Conservation (phyloP, 2,888 invertebrate species). For the Autographa gamma region DNA sequence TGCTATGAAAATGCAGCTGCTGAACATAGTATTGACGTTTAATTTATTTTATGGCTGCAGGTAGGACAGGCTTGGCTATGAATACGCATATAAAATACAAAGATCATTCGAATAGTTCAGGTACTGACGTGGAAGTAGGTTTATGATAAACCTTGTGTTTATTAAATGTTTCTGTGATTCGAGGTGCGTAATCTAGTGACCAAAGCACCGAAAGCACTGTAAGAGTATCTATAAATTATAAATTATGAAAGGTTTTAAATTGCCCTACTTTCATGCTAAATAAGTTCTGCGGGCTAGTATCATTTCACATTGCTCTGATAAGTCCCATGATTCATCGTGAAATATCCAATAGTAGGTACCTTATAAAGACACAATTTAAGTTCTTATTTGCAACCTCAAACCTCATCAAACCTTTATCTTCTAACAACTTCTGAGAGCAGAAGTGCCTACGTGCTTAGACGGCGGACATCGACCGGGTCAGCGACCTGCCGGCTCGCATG, state of each 20-base stretch:
- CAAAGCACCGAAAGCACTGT: no score
- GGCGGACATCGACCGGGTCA: constrained; percentile 63
- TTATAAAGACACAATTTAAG: no score
- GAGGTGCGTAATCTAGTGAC: no score
- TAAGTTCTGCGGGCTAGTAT: no score
- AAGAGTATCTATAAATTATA: no score
- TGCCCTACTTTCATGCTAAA: no score
- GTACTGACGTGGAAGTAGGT: background rate
- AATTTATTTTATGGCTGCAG: constrained; percentile 4
- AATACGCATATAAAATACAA: background rate
- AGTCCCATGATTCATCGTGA: no score
- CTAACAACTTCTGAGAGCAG: constrained; percentile 33
- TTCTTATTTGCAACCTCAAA: background rate
- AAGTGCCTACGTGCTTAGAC: constrained; percentile 42
- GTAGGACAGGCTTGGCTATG: background rate
- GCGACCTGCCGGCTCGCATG: constrained; percentile 73
- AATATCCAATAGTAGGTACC: no score
- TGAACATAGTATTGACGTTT: background rate
- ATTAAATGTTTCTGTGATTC: no score
- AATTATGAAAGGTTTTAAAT: no score
- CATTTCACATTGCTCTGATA: no score
- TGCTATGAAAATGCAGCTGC: background rate
- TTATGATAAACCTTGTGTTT: background rate
- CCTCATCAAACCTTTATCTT: constrained; percentile 42
- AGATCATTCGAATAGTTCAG: background rate